Base-by-base conservation (phyloP, 2,888 invertebrate species). In the Drosophila rubida region DNA sequence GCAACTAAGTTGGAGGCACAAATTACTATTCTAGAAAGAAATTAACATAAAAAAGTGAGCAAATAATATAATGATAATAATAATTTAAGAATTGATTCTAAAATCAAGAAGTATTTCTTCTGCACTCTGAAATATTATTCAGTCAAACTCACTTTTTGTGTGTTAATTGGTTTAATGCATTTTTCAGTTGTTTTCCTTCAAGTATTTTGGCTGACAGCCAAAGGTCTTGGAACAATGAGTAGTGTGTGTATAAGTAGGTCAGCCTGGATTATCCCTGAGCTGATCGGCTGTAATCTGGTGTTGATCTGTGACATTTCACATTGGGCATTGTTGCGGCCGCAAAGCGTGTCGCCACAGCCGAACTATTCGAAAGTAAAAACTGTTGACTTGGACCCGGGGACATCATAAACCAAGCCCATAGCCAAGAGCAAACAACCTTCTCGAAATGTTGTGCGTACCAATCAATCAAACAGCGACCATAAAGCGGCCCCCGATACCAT, bases 391-490 rank as follows among this genome's bases (percentile, higher is more conserved):
- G 30, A 44, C 48, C 44, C 16, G 35, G 14, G 16, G 35, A 45
- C 22, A 62, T 69, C 62, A 48, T 51, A 55, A 67, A 58, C 37
- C 63, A 58, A 64, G 46, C 53, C 55, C 44, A 37, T 37, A 61
- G 35, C 44, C 49, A 42, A 65, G 54, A 53, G 46, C 61, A 75
- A 78, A 66, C 67, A 66, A 48, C 37, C 45, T 30, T 30, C 54
- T 23, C 35, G 32, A 32, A 39, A 3, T 48, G 37, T 53, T 54
- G 72, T 45, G 45, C 30, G 50, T 30, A 74, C 77, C 80, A 82
- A 82, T 82, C 82, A 82, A 82, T 82, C 82, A 82, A 85, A 69
- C 37, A 30, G 66, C 23, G 54, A 32, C 48, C 62, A 48, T 69
- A 61, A 48, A 61, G 69, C 68, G 55, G 49, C 45, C 51, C 23